Evolutionary conservation across 2,797 vertebrate genomes (phyloP), one percentile per base, ranked within the genome.

Genomic region (Pterois miles): DNA sequence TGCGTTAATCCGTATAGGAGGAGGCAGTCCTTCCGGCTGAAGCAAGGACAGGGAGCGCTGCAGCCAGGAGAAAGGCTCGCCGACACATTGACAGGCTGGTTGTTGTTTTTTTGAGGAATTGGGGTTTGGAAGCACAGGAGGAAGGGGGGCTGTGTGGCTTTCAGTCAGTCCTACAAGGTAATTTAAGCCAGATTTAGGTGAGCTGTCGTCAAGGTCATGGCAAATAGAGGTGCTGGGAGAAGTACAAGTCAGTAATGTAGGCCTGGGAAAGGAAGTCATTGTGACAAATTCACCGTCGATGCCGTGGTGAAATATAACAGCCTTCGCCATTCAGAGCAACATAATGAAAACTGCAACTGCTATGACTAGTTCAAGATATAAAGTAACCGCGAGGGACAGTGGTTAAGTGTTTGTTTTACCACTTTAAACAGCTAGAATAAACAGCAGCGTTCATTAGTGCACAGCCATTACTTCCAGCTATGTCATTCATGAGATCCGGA

Each of bases 121-220:
- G 16, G 43, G 25, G 74, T 40, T 75, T 70, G 34, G 68, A 52
- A 74, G 58, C 7, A 56, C 16, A 25, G 57, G 57, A 74, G 70
- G 36, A 16, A 46, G 59, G 57, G 59, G 43, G 50, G 38, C 46
- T 76, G 25, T 78, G 71, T 63, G 56, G 68, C 59, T 84, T 70
- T 69, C 70, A 84, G 20, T 70, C 58, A 85, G 69, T 72, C 77
- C 68, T 68, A 74, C 33, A 23, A 31, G 69, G 86, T 93, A 92
- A 95, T 91, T 89, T 76, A 71, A 93, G 81, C 69, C 85, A 88
- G 83, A 87, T 92, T 89, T 89, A 87, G 76, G 74, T 62, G 84
- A 78, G 76, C 86, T 81, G 74, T 84, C 72, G 68, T 82, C 87
- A 90, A 87, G 89, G 88, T 87, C 77, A 53, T 33, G 67, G 75